Evolutionary conservation across 2,113 vertebrate genomes (phyloP).

Genomic region (Periophthalmus modestus): DNA sequence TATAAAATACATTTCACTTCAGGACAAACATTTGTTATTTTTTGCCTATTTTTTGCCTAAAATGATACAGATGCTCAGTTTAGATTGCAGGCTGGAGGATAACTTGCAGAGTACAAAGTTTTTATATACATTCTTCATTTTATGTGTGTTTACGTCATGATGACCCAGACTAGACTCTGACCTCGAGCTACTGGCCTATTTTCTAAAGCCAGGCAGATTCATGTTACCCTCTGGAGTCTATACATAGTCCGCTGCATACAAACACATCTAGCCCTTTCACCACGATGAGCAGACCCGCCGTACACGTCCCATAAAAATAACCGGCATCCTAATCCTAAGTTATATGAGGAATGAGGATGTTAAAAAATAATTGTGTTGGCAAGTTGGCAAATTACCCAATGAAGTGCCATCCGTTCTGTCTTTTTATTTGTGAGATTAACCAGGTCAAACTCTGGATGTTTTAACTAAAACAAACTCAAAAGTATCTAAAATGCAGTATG

Average conservation of each 20-base stretch:
- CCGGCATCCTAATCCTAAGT: not conserved
- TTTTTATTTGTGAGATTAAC: not conserved
- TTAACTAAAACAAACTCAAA: not conserved
- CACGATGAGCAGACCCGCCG: not conserved
- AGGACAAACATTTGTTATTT: too few species aligned
- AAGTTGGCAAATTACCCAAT: not conserved
- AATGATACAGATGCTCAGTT: not conserved
- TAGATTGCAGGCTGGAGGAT: not conserved
- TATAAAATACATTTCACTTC: not conserved
- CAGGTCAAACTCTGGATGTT: not conserved
- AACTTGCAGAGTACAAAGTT: not conserved
- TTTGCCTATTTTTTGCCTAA: not conserved
- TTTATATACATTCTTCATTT: slow-evolving; percentile 9
- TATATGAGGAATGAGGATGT: too few species aligned
- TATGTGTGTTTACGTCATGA: slow-evolving; percentile 1
- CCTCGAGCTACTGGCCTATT: slow-evolving; percentile 9
- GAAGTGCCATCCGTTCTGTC: not conserved
- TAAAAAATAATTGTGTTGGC: not conserved
- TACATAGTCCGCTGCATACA: slow-evolving; percentile 49
- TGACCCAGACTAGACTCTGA: slow-evolving; percentile 19
- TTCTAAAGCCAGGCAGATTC: slow-evolving; percentile 39
- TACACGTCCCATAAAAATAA: not conserved
- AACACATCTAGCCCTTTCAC: not conserved
- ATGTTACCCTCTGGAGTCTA: slow-evolving; percentile 63
- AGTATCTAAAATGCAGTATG: not conserved